Conservation (phyloP, 1,140 invertebrate genomes). For the Neodiprion virginianus region DNA sequence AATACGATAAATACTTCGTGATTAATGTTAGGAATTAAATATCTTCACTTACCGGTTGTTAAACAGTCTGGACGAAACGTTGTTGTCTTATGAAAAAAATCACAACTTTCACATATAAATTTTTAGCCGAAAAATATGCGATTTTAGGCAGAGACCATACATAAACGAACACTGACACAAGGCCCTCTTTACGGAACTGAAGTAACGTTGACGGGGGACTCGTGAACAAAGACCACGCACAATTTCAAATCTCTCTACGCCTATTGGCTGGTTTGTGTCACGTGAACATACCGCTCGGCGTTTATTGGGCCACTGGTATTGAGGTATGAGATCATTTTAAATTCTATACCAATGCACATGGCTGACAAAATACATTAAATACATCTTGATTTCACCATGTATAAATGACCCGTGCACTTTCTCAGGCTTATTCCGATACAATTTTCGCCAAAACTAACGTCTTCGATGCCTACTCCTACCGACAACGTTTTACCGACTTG, state of each 20-base stretch:
- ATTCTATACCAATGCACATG: constrained; percentile 36
- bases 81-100: constrained; percentile 34
- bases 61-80: constrained; percentile 36
- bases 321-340: constrained; percentile 40
- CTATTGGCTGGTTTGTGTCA: constrained; percentile 49
- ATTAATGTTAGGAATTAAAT: neutral
- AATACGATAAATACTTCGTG: neutral
- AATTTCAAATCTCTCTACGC: constrained; percentile 56
- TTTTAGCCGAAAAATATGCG: constrained; percentile 37
- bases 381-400: too few relatives aligned
- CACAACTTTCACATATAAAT: constrained; percentile 53
- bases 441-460: constrained; percentile 15
- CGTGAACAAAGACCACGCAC: constrained; percentile 62
- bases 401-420: too few relatives aligned
- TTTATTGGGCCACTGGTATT: constrained; percentile 32
- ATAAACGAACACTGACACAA: constrained; percentile 58
- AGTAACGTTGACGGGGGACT: constrained; percentile 55
- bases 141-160: constrained; percentile 48
- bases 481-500: neutral
- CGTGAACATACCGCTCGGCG: constrained; percentile 37
- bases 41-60: constrained; percentile 45
- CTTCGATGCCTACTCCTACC: neutral
- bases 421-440: neutral
- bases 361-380: constrained; percentile 26
- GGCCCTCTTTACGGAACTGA: constrained; percentile 61